Percentiles rank a stretch among this genome's conserved stretches.
These are phyloP conservation scores for Cephus pygmeus DNA, from an alignment of 2,888 invertebrate species.

Conservation along the genomic window DNA sequence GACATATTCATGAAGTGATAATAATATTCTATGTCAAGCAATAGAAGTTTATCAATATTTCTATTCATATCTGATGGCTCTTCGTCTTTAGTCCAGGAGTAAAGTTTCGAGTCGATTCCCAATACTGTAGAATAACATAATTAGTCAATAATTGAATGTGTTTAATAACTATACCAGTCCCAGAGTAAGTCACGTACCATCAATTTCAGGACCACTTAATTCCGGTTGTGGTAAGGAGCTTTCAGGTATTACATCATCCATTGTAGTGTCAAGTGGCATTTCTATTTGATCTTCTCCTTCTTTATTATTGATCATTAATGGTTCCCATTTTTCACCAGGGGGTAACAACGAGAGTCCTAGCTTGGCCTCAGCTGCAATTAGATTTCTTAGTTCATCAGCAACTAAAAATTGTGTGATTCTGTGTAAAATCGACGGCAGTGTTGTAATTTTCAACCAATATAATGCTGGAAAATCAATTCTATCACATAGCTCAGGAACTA, in stretches of 20 bases:
- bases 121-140: conserved; percentile 32
- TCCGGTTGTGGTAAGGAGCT: conserved; percentile 19
- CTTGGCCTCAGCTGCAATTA: conserved; percentile 67
- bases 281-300: conserved; percentile 29
- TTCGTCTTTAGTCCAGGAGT: conserved; percentile 67
- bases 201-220: conserved; percentile 38
- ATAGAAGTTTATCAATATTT: conserved; percentile 69
- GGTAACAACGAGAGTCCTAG: conserved; percentile 59
- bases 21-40: conserved; percentile 79
- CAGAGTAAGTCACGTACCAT: conserved; percentile 34
- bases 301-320: conserved; percentile 40
- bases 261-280: conserved; percentile 22
- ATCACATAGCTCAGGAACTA: conserved; percentile 90
- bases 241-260: conserved; percentile 30
- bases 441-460: conserved; percentile 86
- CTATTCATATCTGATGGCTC: conserved; percentile 79
- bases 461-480: conserved; percentile 77
- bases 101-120: conserved; percentile 43
- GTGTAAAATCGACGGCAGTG: conserved; percentile 87
- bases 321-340: conserved; percentile 54
- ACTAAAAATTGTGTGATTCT: conserved; percentile 77
- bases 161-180: neutral
- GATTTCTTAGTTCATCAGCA: conserved; percentile 77
- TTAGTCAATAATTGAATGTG: neutral
- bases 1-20: conserved; percentile 69